These are phyloP conservation scores for Drosophila seguyi DNA, from an alignment of 1,140 invertebrate species.

Conservation along the genomic window DNA sequence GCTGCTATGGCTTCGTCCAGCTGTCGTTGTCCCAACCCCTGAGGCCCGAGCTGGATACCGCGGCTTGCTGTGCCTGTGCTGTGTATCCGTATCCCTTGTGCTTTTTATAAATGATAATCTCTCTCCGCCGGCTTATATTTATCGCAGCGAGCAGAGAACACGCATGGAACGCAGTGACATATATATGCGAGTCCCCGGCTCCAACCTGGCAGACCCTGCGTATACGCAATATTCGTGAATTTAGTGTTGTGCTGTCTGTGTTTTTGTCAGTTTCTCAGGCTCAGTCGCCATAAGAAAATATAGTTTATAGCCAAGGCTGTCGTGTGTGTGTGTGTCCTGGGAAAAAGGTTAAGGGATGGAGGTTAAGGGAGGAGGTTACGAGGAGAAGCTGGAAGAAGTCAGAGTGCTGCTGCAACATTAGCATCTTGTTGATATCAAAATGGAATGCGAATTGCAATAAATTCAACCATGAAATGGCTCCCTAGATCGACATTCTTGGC, in stretches of 20 bases:
- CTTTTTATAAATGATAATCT: conserved; percentile 77
- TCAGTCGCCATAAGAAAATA: conserved; percentile 30
- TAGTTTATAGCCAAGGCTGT: conserved; percentile 25
- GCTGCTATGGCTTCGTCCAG: conserved; percentile 61
- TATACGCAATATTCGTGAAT: conserved; percentile 69
- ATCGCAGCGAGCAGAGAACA: conserved; percentile 27
- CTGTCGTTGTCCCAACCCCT: neutral
- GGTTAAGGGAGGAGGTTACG: neutral
- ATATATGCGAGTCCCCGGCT: neutral
- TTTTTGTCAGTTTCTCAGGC: conserved; percentile 18
- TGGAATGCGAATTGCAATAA: conserved; percentile 15
- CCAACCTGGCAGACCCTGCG: conserved; percentile 36
- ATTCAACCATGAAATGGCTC: conserved; percentile 1
- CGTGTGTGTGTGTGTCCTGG: neutral
- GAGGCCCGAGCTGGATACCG: neutral
- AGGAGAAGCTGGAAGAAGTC: too few species aligned
- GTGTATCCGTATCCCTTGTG: conserved; percentile 48
- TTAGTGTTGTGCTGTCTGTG: conserved; percentile 34
- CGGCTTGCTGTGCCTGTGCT: neutral
- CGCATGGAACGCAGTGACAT: conserved; percentile 37
- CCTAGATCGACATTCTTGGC: neutral
- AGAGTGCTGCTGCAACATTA: conserved; percentile 5
- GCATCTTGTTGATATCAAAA: conserved; percentile 7
- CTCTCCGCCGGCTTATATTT: conserved; percentile 52
- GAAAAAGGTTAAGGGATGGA: neutral